Conservation (phyloP, 2,113 vertebrate species). For the Nerophis ophidion region DNA sequence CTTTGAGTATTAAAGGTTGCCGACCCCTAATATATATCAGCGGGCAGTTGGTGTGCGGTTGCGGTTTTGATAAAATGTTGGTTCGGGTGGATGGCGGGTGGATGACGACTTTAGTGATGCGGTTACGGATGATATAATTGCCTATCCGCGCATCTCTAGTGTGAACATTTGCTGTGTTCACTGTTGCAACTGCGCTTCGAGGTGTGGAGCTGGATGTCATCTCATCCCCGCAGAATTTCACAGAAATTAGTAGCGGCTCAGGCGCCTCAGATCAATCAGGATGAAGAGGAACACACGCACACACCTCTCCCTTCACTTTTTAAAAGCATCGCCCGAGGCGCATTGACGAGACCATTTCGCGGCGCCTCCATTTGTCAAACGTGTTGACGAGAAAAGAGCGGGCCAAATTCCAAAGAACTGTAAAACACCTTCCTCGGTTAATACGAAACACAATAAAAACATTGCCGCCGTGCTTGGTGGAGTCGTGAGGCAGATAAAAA, state of each 20-base stretch:
- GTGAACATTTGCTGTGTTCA: background rate
- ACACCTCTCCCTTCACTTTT: slow-evolving; percentile 19
- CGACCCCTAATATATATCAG: too few relatives aligned
- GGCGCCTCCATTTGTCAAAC: slow-evolving; percentile 7
- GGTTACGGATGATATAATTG: too few relatives aligned
- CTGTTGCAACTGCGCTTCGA: background rate
- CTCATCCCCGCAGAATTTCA: slow-evolving; percentile 14
- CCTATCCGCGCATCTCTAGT: too few relatives aligned
- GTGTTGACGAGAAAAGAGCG: slow-evolving; percentile 18
- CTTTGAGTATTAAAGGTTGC: too few relatives aligned
- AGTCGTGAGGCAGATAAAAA: slow-evolving; percentile 2
- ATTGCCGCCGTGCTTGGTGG: slow-evolving; percentile 5
- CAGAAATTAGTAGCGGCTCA: slow-evolving; percentile 28
- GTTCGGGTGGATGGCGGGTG: too few relatives aligned
- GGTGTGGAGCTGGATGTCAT: slow-evolving; percentile 10
- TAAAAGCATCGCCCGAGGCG: slow-evolving; percentile 25
- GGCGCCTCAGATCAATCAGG: slow-evolving; percentile 24
- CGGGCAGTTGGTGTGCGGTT: too few relatives aligned
- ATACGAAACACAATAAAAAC: slow-evolving; percentile 5
- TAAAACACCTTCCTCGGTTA: slow-evolving; percentile 12
- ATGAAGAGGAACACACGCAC: slow-evolving; percentile 26
- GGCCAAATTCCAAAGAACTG: slow-evolving; percentile 2
- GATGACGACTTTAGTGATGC: too few relatives aligned
- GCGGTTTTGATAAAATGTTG: too few relatives aligned
- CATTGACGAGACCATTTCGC: background rate